Evolutionary conservation across 2,888 invertebrate genomes (phyloP).

Genomic region (Drosophila pegasa): DNA sequence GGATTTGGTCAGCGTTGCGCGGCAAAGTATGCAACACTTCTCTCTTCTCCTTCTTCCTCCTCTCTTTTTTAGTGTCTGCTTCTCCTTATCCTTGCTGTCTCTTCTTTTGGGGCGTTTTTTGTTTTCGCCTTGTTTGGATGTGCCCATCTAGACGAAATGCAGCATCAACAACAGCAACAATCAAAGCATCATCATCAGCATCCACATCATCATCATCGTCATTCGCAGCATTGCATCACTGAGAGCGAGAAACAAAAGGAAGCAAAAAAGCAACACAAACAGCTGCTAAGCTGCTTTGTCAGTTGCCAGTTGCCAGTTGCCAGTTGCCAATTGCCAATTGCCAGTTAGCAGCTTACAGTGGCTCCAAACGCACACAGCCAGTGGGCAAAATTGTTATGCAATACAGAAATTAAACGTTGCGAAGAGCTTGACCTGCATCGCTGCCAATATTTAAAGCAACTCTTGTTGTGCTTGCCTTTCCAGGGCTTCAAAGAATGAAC

Average conservation of each 20-base stretch:
- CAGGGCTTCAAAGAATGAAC: no score
- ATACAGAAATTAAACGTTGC: no score
- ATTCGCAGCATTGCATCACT: slow-evolving; percentile 35
- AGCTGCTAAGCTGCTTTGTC: slow-evolving; percentile 48
- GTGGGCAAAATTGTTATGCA: background rate
- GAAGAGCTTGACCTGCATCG: no score
- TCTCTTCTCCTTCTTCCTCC: background rate
- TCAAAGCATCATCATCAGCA: background rate
- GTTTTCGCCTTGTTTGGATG: slow-evolving; percentile 15
- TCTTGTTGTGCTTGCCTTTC: no score
- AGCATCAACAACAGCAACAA: slow-evolving; percentile 26
- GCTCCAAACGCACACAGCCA: background rate
- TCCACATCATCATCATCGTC: slow-evolving; percentile 7
- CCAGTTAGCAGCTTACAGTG: slow-evolving; percentile 30
- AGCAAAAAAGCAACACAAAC: slow-evolving; percentile 11
- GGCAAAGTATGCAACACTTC: slow-evolving; percentile 53
- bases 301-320: slow-evolving; percentile 11
- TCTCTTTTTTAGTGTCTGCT: background rate
- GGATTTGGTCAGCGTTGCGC: slow-evolving; percentile 48
- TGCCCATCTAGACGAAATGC: slow-evolving; percentile 21
- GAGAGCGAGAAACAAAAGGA: slow-evolving; percentile 5
- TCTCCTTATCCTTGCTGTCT: slow-evolving; percentile 8
- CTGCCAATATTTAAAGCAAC: no score
- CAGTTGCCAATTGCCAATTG: slow-evolving; percentile 33
- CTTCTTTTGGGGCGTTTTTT: slow-evolving; percentile 2